Percentiles rank a stretch among this genome's conserved stretches.
These are phyloP conservation scores for Julus scanicus DNA, from an alignment of 2,888 invertebrate genomes.

Conservation along the genomic window DNA sequence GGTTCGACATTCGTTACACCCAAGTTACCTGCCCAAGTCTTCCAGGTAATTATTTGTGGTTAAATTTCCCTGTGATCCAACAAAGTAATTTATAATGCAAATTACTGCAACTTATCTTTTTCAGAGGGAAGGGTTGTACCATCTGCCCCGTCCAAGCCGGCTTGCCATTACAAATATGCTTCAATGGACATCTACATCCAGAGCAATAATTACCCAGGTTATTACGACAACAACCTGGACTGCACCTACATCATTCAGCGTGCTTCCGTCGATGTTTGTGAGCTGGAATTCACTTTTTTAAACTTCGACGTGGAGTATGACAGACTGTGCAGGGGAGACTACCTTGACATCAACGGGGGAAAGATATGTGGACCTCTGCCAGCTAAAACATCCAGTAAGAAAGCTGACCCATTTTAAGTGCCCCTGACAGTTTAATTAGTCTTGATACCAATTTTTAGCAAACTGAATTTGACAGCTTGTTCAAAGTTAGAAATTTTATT, in stretches of 20 bases:
- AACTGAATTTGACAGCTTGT: no score
- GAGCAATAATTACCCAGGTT: slow-evolving; percentile 49
- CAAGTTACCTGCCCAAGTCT: slow-evolving; percentile 51
- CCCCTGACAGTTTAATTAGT: not conserved
- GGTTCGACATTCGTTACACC: slow-evolving; percentile 56
- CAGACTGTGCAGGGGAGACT: slow-evolving; percentile 60
- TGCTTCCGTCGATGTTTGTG: slow-evolving; percentile 59
- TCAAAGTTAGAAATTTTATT: no score
- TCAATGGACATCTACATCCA: slow-evolving; percentile 26
- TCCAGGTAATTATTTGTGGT: slow-evolving; percentile 25
- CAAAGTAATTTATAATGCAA: not conserved
- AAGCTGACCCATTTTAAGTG: not conserved
- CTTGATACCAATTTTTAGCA: no score
- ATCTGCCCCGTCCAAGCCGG: not conserved
- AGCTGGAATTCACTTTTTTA: slow-evolving; percentile 60
- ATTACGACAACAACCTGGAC: slow-evolving; percentile 51
- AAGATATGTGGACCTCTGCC: slow-evolving; percentile 61
- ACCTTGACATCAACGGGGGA: slow-evolving; percentile 60
- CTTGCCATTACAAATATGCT: slow-evolving; percentile 27
- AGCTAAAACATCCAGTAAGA: slow-evolving; percentile 59
- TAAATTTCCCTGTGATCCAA: not conserved
- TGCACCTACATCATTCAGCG: slow-evolving; percentile 55
- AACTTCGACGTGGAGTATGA: slow-evolving; percentile 61
- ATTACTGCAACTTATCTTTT: not conserved
- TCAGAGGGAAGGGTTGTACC: slow-evolving; percentile 34